Conservation (phyloP, 2,797 vertebrate species). For the Gallinago stenura region DNA sequence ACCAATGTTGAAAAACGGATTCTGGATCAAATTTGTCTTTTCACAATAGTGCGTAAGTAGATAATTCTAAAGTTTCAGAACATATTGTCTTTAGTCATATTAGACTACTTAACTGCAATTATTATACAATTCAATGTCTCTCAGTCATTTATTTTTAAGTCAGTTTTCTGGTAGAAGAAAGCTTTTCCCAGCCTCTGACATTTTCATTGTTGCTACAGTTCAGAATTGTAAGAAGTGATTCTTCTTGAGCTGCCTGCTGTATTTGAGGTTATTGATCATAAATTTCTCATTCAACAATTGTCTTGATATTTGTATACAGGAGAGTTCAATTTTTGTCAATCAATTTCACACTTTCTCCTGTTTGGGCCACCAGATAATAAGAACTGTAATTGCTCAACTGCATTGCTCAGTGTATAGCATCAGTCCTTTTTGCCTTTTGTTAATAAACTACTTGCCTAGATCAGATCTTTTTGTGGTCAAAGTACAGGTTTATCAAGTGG, state of each 20-base stretch:
- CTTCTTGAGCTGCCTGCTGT: background rate
- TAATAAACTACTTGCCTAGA: background rate
- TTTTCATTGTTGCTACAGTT: background rate
- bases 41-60: background rate
- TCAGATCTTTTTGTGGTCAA: background rate
- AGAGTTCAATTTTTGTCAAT: background rate
- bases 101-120: constrained; percentile 4
- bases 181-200: background rate
- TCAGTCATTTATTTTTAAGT: background rate
- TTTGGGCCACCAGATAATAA: background rate
- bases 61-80: background rate
- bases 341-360: background rate
- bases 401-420: background rate
- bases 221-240: background rate
- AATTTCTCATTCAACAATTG: background rate
- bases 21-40: background rate
- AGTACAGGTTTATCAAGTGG: background rate
- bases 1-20: background rate
- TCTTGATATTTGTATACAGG: background rate
- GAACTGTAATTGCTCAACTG: background rate
- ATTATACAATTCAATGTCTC: background rate
- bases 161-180: background rate
- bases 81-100: background rate
- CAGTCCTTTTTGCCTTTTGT: background rate
- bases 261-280: background rate